These are phyloP conservation scores for Nezara viridula DNA, from an alignment of 2,888 invertebrate genomes.

Conservation along the genomic window DNA sequence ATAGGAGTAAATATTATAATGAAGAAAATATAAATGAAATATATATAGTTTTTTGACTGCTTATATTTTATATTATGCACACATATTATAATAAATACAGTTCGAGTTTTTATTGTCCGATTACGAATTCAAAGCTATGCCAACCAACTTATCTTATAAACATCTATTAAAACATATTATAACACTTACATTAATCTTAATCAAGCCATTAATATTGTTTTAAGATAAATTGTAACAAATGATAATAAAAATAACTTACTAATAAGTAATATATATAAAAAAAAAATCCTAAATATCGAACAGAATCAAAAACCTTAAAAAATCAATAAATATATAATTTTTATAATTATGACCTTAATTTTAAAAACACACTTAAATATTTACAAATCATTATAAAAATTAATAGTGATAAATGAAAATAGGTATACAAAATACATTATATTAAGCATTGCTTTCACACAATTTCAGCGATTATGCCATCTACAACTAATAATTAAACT, in stretches of 20 bases:
- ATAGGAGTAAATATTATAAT: background rate
- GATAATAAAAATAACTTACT: no score
- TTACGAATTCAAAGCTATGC: conserved; percentile 30
- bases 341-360: background rate
- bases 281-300: background rate
- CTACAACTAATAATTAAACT: background rate
- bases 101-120: conserved; percentile 30
- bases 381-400: background rate
- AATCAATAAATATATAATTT: conserved; percentile 6
- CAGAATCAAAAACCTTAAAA: background rate
- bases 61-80: background rate
- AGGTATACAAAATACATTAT: background rate
- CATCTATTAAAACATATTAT: background rate
- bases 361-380: background rate
- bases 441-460: conserved; percentile 15
- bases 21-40: background rate
- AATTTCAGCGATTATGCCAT: background rate
- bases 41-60: conserved; percentile 15
- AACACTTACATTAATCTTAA: background rate
- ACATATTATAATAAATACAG: conserved; percentile 34
- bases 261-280: background rate
- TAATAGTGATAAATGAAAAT: background rate
- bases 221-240: background rate
- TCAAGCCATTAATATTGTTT: background rate
- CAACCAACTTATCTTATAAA: conserved; percentile 12